Conservation (phyloP, 2,113 vertebrate species). For the Speoplatyrhinus poulsoni region DNA sequence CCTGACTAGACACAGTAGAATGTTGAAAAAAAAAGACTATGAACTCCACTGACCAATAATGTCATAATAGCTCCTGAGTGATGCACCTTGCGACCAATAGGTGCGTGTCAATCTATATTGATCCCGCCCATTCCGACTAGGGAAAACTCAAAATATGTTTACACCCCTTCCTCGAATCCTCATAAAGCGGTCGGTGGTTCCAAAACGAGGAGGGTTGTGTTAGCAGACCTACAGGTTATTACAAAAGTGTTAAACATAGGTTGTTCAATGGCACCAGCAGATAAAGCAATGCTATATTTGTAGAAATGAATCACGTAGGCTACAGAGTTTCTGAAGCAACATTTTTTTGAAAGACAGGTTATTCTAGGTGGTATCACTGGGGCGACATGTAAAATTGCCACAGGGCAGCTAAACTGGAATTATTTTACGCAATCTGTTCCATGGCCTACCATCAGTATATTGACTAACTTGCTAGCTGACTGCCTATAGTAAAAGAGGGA, state of each 20-base stretch:
- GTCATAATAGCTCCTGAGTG: slow-evolving; percentile 29
- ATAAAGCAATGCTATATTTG: no score
- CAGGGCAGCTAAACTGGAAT: no score
- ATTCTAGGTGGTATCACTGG: no score
- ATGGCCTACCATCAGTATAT: no score
- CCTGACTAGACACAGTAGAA: slow-evolving; percentile 23
- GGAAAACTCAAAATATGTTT: neutral
- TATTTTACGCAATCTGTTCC: no score
- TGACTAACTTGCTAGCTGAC: no score
- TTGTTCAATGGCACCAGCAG: neutral
- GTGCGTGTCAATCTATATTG: neutral
- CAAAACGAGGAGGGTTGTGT: slow-evolving; percentile 8
- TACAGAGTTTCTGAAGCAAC: no score
- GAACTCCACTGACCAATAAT: slow-evolving; percentile 63
- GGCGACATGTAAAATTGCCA: no score
- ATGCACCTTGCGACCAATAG: slow-evolving; percentile 50
- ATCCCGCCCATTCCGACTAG: slow-evolving; percentile 12
- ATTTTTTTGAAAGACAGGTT: no score
- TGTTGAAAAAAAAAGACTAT: slow-evolving; percentile 36
- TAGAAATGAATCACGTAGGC: no score
- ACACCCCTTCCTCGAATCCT: slow-evolving; percentile 21
- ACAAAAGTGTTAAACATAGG: slow-evolving; percentile 11
- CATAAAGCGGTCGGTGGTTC: neutral
- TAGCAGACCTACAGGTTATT: slow-evolving; percentile 2
- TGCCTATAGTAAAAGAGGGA: no score